phyloP scores from a whole-genome alignment of 2,888 invertebrate species.

The Leucania comma region DNA sequence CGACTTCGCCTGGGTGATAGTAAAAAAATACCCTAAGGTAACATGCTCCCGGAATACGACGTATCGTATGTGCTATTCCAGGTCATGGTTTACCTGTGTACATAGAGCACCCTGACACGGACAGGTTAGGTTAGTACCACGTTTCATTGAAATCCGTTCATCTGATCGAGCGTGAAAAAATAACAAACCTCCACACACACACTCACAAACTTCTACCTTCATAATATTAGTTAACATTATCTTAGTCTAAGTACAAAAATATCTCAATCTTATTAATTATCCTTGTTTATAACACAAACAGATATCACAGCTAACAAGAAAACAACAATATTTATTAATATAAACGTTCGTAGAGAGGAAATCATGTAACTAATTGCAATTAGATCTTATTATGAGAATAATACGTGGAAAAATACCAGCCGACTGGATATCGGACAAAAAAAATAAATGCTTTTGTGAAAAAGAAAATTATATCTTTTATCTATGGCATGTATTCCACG shows the following conservation, averaged over 20 bases:
- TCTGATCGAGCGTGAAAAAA: too few species aligned
- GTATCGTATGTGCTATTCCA: too few species aligned
- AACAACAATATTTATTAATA: constrained; percentile 16
- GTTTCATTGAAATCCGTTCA: too few species aligned
- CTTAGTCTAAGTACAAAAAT: not conserved
- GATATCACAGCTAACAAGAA: constrained; percentile 6
- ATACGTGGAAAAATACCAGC: constrained; percentile 21
- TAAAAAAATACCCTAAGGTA: too few species aligned
- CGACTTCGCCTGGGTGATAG: too few species aligned
- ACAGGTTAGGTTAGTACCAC: too few species aligned
- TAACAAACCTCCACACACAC: too few species aligned
- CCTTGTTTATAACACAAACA: constrained; percentile 2
- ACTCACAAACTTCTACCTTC: too few species aligned
- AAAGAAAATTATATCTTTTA: constrained; percentile 21
- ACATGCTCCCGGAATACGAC: too few species aligned
- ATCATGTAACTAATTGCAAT: constrained; percentile 29
- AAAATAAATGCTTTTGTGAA: constrained; percentile 19
- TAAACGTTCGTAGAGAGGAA: constrained; percentile 1
- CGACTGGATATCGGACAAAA: constrained; percentile 10
- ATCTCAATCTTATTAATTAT: not conserved
- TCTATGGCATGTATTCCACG: constrained; percentile 15
- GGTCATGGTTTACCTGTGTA: too few species aligned
- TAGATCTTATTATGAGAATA: constrained; percentile 12
- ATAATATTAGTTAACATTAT: not conserved
- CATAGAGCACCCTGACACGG: too few species aligned